Conservation (phyloP, 2,113 vertebrate genomes). For the Macrotus californicus region DNA sequence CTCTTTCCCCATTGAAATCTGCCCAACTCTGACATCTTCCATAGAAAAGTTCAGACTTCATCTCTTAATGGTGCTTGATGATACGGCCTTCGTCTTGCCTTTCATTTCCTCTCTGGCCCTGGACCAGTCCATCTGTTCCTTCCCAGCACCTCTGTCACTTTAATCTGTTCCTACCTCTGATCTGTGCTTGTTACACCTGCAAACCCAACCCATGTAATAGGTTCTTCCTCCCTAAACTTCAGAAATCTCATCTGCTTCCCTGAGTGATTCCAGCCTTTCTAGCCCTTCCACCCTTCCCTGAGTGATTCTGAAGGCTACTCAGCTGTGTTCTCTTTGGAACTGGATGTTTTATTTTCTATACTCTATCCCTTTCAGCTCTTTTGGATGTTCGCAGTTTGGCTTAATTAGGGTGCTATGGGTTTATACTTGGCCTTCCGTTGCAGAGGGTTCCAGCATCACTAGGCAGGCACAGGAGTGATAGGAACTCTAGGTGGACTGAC, state of each 20-base stretch:
- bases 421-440: neutral
- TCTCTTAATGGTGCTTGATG: constrained; percentile 27
- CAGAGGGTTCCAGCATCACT: neutral
- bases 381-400: neutral
- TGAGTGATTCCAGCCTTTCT: constrained; percentile 45
- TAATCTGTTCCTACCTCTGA: constrained; percentile 60
- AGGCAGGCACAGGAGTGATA: neutral
- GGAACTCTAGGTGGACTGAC: neutral
- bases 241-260: constrained; percentile 36
- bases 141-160: constrained; percentile 31
- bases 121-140: constrained; percentile 57
- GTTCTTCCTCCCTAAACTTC: constrained; percentile 36
- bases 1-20: constrained; percentile 13
- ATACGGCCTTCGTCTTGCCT: constrained; percentile 43
- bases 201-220: constrained; percentile 25
- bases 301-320: neutral
- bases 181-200: constrained; percentile 56
- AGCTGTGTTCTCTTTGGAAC: neutral
- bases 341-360: neutral
- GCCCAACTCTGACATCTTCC: constrained; percentile 42
- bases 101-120: constrained; percentile 51
- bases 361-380: neutral
- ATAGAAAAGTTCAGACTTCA: constrained; percentile 31
- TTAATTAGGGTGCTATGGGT: neutral
- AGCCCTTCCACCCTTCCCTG: neutral